Conservation (phyloP, 2,888 invertebrate species). For the Phengaris arion region DNA sequence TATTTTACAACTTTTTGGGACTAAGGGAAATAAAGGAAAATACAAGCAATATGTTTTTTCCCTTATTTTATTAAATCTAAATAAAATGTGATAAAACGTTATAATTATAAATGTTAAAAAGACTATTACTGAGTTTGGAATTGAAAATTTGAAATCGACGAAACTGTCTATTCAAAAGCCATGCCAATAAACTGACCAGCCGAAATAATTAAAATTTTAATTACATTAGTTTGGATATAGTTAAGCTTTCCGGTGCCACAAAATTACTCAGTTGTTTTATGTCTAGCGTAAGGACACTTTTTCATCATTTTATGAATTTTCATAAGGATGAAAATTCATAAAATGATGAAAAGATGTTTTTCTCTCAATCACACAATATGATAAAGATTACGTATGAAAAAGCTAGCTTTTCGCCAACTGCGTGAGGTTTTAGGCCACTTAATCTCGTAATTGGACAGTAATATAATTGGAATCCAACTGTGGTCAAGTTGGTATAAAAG, state of each 20-base stretch:
- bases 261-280: not conserved
- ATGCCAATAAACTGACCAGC: not conserved
- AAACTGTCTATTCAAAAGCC: not conserved
- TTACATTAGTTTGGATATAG: not conserved
- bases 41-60: too few species aligned
- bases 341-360: too few species aligned
- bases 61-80: too few species aligned
- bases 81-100: too few species aligned
- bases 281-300: too few species aligned
- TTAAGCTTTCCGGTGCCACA: not conserved
- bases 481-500: constrained; percentile 10
- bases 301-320: too few species aligned
- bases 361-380: too few species aligned
- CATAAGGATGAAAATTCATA: too few species aligned
- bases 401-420: not conserved
- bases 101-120: too few species aligned
- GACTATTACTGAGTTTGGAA: not conserved
- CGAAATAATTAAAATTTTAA: not conserved
- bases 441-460: not conserved
- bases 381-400: too few species aligned
- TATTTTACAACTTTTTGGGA: too few species aligned
- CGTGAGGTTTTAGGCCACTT: not conserved
- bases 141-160: not conserved
- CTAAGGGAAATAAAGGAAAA: too few species aligned
- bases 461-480: constrained; percentile 3